phyloP scores from a whole-genome alignment of 1,140 invertebrate species.

The Drosophila ohnishii region DNA sequence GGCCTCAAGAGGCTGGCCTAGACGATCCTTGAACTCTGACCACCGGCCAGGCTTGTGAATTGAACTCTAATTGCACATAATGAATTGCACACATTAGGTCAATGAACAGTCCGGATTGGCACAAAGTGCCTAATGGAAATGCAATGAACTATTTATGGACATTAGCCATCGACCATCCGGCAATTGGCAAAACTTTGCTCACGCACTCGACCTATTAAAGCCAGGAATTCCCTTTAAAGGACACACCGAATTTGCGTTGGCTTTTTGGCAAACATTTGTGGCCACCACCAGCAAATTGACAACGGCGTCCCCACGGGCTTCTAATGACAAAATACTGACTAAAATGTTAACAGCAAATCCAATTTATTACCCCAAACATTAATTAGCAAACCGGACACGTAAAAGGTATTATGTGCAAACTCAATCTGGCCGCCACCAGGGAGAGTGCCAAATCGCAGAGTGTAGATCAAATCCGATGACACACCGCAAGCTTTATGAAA shows the following conservation, averaged over 20 bases:
- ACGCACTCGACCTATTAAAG: slow-evolving; percentile 31
- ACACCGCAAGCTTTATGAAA: slow-evolving; percentile 12
- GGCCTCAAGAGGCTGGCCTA: slow-evolving; percentile 37
- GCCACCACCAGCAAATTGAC: slow-evolving; percentile 24
- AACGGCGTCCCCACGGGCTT: slow-evolving; percentile 20
- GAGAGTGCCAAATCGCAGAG: slow-evolving; percentile 12
- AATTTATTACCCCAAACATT: slow-evolving; percentile 57
- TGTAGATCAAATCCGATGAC: slow-evolving; percentile 38
- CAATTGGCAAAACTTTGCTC: slow-evolving; percentile 36
- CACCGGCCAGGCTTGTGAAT: slow-evolving; percentile 46
- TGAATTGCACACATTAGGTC: slow-evolving; percentile 72
- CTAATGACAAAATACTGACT: slow-evolving; percentile 34
- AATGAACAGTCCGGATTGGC: slow-evolving; percentile 37
- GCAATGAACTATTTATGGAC: slow-evolving; percentile 64
- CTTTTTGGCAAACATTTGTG: slow-evolving; percentile 16
- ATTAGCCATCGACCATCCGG: slow-evolving; percentile 5
- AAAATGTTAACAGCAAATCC: slow-evolving; percentile 67
- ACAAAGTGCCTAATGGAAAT: slow-evolving; percentile 51
- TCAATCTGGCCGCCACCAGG: slow-evolving; percentile 16
- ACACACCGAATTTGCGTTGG: slow-evolving; percentile 5
- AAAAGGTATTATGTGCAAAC: slow-evolving; percentile 54
- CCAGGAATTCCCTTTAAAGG: slow-evolving; percentile 22
- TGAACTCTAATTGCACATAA: slow-evolving; percentile 75
- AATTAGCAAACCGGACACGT: slow-evolving; percentile 65
- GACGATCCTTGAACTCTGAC: slow-evolving; percentile 54